Percentiles rank a stretch among this genome's conserved stretches.
Conservation (phyloP, 1,140 invertebrate genomes). For the Anastrepha obliqua region DNA sequence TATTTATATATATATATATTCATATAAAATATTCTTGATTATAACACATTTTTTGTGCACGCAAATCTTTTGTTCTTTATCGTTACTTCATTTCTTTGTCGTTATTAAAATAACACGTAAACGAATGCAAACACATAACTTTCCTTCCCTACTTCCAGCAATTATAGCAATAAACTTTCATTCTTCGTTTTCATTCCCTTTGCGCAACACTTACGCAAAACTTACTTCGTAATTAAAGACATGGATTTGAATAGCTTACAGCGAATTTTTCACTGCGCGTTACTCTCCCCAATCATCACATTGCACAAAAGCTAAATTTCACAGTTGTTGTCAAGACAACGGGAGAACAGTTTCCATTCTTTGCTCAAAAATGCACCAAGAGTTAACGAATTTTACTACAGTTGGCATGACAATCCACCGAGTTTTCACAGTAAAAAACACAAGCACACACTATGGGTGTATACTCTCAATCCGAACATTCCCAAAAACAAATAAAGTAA, state of each 20-base stretch:
- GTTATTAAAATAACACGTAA: too few species aligned
- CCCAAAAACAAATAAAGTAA: slow-evolving; percentile 20
- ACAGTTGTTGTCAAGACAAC: slow-evolving; percentile 6
- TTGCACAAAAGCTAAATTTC: slow-evolving; percentile 3
- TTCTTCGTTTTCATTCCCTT: background rate
- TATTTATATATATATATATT: too few species aligned
- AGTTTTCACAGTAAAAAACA: slow-evolving; percentile 14
- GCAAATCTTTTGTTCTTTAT: too few species aligned
- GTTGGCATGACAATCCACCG: slow-evolving; percentile 12
- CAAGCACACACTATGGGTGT: background rate
- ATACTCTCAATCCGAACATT: background rate
- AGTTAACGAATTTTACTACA: slow-evolving; percentile 34
- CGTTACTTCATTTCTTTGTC: too few species aligned
- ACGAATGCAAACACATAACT: background rate
- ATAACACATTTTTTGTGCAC: too few species aligned
- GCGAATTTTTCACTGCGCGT: background rate
- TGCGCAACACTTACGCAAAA: background rate
- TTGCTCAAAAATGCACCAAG: slow-evolving; percentile 5
- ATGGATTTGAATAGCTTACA: background rate
- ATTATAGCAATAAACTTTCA: background rate
- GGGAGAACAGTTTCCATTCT: slow-evolving; percentile 25
- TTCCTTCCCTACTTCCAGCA: background rate
- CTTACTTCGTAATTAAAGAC: slow-evolving; percentile 20
- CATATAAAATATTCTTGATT: too few species aligned
- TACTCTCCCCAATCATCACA: background rate